Conservation (phyloP, 2,888 invertebrate species). For the Resseliella maxima region DNA sequence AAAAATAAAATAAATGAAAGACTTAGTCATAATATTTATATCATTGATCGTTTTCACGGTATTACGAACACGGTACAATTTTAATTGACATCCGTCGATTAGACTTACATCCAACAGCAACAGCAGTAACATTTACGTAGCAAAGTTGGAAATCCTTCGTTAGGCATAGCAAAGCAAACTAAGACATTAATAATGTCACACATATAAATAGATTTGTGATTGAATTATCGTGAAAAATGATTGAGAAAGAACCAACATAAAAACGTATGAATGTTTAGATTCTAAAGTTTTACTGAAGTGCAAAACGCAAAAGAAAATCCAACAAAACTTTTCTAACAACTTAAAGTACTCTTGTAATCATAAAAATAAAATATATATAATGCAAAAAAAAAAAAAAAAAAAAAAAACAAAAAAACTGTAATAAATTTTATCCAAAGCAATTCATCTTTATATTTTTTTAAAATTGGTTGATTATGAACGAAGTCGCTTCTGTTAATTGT, state of each 20-base stretch:
- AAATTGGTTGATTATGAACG: no score
- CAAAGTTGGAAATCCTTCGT: slow-evolving; percentile 17
- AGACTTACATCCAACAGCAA: not conserved
- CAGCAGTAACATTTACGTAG: not conserved
- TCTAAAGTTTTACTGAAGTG: no score
- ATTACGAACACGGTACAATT: slow-evolving; percentile 4
- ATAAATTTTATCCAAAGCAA: not conserved
- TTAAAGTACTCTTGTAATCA: no score
- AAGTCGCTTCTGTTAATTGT: not conserved
- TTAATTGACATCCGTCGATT: slow-evolving; percentile 53
- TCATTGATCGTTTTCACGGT: slow-evolving; percentile 38
- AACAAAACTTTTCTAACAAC: no score
- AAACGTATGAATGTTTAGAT: no score
- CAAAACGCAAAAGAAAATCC: no score
- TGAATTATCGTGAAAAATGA: no score
- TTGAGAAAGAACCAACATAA: no score
- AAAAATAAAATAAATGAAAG: not conserved
- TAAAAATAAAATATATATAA: no score
- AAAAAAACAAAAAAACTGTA: no score
- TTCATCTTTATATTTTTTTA: not conserved
- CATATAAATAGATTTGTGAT: not conserved
- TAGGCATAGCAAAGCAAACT: not conserved
- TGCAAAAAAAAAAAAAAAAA: slow-evolving; percentile 5
- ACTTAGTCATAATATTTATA: slow-evolving; percentile 18
- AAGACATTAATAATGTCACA: slow-evolving; percentile 51